These are phyloP conservation scores for Gobio gobio DNA, from an alignment of 2,113 vertebrate genomes.

Conservation along the genomic window DNA sequence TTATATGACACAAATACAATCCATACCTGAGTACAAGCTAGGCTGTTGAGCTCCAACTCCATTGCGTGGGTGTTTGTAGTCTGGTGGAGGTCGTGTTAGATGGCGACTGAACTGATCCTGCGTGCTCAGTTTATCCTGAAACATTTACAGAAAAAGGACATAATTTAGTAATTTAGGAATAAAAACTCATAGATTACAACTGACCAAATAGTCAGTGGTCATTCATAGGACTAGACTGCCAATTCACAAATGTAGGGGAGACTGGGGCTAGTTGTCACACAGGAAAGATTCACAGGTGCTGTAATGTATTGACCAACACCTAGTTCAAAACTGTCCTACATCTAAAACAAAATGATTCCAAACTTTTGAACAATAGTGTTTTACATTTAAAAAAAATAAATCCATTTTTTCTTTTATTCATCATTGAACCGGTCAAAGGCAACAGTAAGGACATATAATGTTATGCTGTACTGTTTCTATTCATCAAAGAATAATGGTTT, in stretches of 20 bases:
- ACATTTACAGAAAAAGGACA: constrained; percentile 6
- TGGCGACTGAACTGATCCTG: constrained; percentile 92
- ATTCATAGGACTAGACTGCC: no score
- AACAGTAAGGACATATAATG: not conserved
- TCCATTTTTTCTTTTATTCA: not conserved
- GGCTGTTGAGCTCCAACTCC: constrained; percentile 80
- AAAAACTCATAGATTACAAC: not conserved
- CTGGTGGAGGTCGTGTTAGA: constrained; percentile 91
- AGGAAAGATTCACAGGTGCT: not conserved
- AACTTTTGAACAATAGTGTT: no score
- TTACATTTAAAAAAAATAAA: no score
- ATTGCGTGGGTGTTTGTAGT: constrained; percentile 91
- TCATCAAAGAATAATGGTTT: no score
- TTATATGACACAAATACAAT: not conserved
- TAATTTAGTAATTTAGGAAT: not conserved
- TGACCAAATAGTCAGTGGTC: not conserved
- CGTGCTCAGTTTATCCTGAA: constrained; percentile 86
- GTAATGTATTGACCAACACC: no score
- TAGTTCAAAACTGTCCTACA: no score
- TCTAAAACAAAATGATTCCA: no score
- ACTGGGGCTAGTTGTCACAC: not conserved
- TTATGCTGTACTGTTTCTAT: no score
- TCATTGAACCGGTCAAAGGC: not conserved
- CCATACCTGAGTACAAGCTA: constrained; percentile 83
- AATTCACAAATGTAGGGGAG: not conserved